phyloP scores from a whole-genome alignment of 2,797 vertebrate genomes.

The Sebastes diploproa region DNA sequence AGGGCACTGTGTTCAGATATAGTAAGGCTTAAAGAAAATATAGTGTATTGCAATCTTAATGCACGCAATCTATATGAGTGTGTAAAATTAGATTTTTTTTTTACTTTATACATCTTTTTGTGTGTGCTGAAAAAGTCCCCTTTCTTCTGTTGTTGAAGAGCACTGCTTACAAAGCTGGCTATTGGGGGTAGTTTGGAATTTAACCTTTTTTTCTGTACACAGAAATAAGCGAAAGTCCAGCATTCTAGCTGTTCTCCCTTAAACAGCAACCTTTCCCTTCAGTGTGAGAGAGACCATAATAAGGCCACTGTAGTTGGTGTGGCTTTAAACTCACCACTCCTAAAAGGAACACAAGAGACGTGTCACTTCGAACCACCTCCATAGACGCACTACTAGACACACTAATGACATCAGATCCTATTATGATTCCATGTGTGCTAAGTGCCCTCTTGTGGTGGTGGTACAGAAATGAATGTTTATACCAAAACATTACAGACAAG shows the following conservation, averaged over 20 bases:
- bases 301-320: conserved; percentile 79
- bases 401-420: conserved; percentile 37
- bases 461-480: conserved; percentile 23
- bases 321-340: conserved; percentile 4
- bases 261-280: conserved; percentile 80
- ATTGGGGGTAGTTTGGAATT: conserved; percentile 82
- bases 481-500: conserved; percentile 17
- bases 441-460: conserved; percentile 71
- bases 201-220: conserved; percentile 75
- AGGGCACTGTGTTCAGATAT: conserved; percentile 6
- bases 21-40: conserved; percentile 18
- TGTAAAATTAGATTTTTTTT: neutral
- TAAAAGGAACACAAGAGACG: conserved; percentile 1
- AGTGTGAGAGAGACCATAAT: conserved; percentile 78
- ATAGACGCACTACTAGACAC: conserved; percentile 7
- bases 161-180: conserved; percentile 46
- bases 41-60: neutral
- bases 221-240: conserved; percentile 72
- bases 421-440: conserved; percentile 41
- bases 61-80: neutral
- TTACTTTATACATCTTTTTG: conserved; percentile 6
- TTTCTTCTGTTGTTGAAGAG: conserved; percentile 20
- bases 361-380: neutral
- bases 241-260: conserved; percentile 77
- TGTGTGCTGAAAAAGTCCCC: conserved; percentile 5